Percentiles rank a stretch among this genome's conserved stretches.
Conservation (phyloP, 2,797 vertebrate genomes). For the Balearica regulorum region DNA sequence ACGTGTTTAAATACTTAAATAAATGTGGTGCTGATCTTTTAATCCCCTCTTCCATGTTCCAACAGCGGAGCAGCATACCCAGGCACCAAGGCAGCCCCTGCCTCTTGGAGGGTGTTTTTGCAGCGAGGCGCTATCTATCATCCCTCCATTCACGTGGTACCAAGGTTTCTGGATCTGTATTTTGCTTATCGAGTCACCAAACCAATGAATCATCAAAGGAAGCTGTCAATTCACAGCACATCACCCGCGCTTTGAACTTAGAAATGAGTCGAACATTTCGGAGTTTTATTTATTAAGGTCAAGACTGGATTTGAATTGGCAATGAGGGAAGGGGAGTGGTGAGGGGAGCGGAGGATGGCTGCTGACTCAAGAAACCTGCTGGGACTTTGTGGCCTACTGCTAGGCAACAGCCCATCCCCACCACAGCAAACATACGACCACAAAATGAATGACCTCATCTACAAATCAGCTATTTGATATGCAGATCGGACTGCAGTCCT, state of each 20-base stretch:
- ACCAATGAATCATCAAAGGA: slow-evolving; percentile 76
- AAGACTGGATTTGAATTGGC: slow-evolving; percentile 76
- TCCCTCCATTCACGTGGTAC: not conserved
- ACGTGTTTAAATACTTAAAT: not conserved
- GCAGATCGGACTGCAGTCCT: slow-evolving; percentile 72
- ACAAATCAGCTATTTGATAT: slow-evolving; percentile 81
- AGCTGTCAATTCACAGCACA: slow-evolving; percentile 74
- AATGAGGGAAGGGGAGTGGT: slow-evolving; percentile 73
- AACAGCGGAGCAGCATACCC: not conserved
- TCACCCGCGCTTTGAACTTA: slow-evolving; percentile 77
- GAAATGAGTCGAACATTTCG: slow-evolving; percentile 71
- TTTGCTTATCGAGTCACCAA: slow-evolving; percentile 69
- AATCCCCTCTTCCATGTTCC: not conserved
- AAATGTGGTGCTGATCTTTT: slow-evolving; percentile 26
- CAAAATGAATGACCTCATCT: slow-evolving; percentile 78
- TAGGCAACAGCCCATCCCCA: slow-evolving; percentile 76
- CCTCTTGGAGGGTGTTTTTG: not conserved
- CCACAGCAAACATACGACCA: slow-evolving; percentile 67
- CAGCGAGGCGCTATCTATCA: not conserved
- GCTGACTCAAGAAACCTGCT: slow-evolving; percentile 79
- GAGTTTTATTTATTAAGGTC: slow-evolving; percentile 77
- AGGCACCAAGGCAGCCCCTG: not conserved
- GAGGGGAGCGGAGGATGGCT: slow-evolving; percentile 64
- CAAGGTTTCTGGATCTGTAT: not conserved
- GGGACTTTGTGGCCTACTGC: slow-evolving; percentile 81